Conservation (phyloP, 1,140 invertebrate species). For the Carcinoscorpius rotundicauda region DNA sequence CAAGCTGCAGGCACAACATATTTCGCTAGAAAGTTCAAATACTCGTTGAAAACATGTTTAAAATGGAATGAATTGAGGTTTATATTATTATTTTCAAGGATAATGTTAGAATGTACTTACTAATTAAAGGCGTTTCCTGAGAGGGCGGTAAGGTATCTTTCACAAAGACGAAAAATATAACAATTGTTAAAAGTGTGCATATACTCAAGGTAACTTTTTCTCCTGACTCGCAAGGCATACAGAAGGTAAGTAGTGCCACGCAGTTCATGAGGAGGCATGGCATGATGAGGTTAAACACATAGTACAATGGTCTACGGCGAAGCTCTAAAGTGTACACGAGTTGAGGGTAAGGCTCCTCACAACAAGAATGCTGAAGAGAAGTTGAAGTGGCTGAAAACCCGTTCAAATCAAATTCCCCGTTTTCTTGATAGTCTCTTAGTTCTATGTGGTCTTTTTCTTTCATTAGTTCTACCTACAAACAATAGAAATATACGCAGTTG, state of each 20-base stretch:
- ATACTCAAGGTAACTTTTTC: constrained; percentile 45
- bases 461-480: constrained; percentile 5
- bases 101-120: constrained; percentile 27
- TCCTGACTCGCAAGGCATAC: constrained; percentile 43
- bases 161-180: constrained; percentile 45
- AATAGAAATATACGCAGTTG: neutral
- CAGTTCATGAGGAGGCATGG: constrained; percentile 45
- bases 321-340: constrained; percentile 39
- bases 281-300: constrained; percentile 43
- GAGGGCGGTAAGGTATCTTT: constrained; percentile 46
- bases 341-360: constrained; percentile 43
- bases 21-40: too few species aligned
- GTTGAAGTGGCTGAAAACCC: constrained; percentile 36
- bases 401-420: constrained; percentile 46
- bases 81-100: too few species aligned
- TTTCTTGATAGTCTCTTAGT: constrained; percentile 43
- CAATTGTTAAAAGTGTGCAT: constrained; percentile 43
- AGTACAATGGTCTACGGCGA: constrained; percentile 36
- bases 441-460: constrained; percentile 33
- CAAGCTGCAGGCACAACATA: too few species aligned
- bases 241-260: constrained; percentile 44
- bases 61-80: too few species aligned
- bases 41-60: too few species aligned
- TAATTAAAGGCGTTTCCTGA: constrained; percentile 43
- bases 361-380: constrained; percentile 39